Conservation (phyloP, 2,888 invertebrate species). For the Apodemia duryi region DNA sequence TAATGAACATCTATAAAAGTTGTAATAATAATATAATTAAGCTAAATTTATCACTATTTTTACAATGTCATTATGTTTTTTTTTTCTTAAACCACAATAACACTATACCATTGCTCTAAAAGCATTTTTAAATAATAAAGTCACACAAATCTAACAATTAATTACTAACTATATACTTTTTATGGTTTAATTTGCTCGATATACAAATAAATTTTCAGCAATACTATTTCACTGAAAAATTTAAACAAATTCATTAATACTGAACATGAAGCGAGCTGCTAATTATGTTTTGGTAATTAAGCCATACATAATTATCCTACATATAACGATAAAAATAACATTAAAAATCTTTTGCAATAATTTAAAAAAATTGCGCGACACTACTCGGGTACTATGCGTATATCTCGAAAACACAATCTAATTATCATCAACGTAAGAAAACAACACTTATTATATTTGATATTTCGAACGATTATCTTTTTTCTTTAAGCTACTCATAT, state of each 20-base stretch:
- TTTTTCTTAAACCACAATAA: slow-evolving; percentile 74
- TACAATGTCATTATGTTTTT: slow-evolving; percentile 78
- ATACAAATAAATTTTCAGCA: slow-evolving; percentile 68
- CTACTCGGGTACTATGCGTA: slow-evolving; percentile 63
- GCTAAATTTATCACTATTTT: slow-evolving; percentile 78
- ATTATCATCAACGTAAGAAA: slow-evolving; percentile 62
- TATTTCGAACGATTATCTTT: slow-evolving; percentile 73
- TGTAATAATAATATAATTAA: slow-evolving; percentile 79
- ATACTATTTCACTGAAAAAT: slow-evolving; percentile 53
- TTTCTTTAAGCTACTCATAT: slow-evolving; percentile 73
- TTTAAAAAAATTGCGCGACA: slow-evolving; percentile 60
- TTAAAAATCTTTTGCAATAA: slow-evolving; percentile 53
- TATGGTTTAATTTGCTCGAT: slow-evolving; percentile 76
- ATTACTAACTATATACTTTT: slow-evolving; percentile 76
- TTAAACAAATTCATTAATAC: slow-evolving; percentile 69
- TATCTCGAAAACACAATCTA: slow-evolving; percentile 52
- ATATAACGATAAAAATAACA: slow-evolving; percentile 58
- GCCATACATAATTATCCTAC: slow-evolving; percentile 59
- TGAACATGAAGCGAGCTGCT: slow-evolving; percentile 66
- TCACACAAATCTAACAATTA: slow-evolving; percentile 80
- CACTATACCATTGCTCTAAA: slow-evolving; percentile 76
- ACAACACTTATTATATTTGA: slow-evolving; percentile 75
- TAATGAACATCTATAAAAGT: slow-evolving; percentile 80
- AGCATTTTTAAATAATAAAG: slow-evolving; percentile 74
- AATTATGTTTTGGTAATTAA: slow-evolving; percentile 72